These are phyloP conservation scores for Phlogophora meticulosa DNA, from an alignment of 2,888 invertebrate genomes.

Conservation along the genomic window DNA sequence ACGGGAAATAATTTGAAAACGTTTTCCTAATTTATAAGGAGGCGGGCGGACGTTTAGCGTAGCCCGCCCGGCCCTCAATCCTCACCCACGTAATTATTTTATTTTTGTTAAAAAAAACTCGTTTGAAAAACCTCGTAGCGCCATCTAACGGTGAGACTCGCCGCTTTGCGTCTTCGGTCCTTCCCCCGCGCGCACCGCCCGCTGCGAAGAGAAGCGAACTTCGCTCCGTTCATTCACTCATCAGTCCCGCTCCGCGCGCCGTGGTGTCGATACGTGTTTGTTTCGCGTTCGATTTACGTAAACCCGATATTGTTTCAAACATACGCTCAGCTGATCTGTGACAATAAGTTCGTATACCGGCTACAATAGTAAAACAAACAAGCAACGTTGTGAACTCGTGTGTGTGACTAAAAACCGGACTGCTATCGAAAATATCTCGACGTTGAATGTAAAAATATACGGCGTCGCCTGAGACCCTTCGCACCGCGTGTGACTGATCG, in stretches of 20 bases:
- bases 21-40: conserved; percentile 85
- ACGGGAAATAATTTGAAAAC: conserved; percentile 85
- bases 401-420: conserved; percentile 72
- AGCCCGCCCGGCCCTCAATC: conserved; percentile 60
- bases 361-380: conserved; percentile 52
- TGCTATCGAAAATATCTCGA: conserved; percentile 83
- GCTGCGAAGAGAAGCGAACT: conserved; percentile 62
- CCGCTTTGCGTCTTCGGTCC: conserved; percentile 53
- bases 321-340: conserved; percentile 88
- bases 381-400: conserved; percentile 64
- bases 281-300: conserved; percentile 68
- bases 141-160: conserved; percentile 79
- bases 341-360: conserved; percentile 72
- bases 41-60: conserved; percentile 70
- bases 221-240: conserved; percentile 80
- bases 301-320: conserved; percentile 87
- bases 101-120: conserved; percentile 62
- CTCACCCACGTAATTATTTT: conserved; percentile 72
- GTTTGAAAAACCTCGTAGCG: conserved; percentile 67
- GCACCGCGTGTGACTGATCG: conserved; percentile 89
- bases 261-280: conserved; percentile 65
- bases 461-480: conserved; percentile 85
- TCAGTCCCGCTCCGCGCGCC: conserved; percentile 84
- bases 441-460: conserved; percentile 89
- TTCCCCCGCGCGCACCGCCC: conserved; percentile 67